Conservation (phyloP, 2,797 vertebrate species). For the Microctenopoma lineatum region DNA sequence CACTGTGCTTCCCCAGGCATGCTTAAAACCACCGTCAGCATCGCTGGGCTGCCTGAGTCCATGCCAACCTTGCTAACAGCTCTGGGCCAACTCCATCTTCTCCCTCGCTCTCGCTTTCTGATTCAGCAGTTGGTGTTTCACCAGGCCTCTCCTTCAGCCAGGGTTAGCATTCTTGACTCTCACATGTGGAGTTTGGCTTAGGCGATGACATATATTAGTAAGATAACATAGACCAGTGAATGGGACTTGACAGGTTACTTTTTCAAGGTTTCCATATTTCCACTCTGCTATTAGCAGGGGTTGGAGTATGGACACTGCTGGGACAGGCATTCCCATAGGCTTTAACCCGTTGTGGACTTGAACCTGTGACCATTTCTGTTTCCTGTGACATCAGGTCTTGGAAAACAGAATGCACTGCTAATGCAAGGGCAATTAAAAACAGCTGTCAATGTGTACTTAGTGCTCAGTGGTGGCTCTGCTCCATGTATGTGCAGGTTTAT, state of each 20-base stretch:
- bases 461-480: slow-evolving; percentile 78
- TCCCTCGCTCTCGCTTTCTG: slow-evolving; percentile 55
- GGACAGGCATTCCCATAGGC: slow-evolving; percentile 68
- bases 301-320: slow-evolving; percentile 61
- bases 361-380: slow-evolving; percentile 36
- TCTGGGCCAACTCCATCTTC: slow-evolving; percentile 63
- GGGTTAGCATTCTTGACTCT: slow-evolving; percentile 81
- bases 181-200: slow-evolving; percentile 82
- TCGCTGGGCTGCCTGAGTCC: slow-evolving; percentile 66
- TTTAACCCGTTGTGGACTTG: slow-evolving; percentile 69
- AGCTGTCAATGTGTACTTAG: slow-evolving; percentile 77
- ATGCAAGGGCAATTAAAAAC: slow-evolving; percentile 66
- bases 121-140: slow-evolving; percentile 81
- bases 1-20: slow-evolving; percentile 60
- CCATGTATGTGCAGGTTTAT: slow-evolving; percentile 48
- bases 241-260: slow-evolving; percentile 84
- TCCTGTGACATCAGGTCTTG: slow-evolving; percentile 74
- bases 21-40: slow-evolving; percentile 70
- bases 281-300: slow-evolving; percentile 74
- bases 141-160: slow-evolving; percentile 75
- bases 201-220: slow-evolving; percentile 85
- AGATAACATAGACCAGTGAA: slow-evolving; percentile 81
- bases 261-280: slow-evolving; percentile 85
- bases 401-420: slow-evolving; percentile 70
- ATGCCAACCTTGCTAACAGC: slow-evolving; percentile 73